These are phyloP conservation scores for Abramis brama DNA, from an alignment of 2,113 vertebrate genomes.

Conservation along the genomic window DNA sequence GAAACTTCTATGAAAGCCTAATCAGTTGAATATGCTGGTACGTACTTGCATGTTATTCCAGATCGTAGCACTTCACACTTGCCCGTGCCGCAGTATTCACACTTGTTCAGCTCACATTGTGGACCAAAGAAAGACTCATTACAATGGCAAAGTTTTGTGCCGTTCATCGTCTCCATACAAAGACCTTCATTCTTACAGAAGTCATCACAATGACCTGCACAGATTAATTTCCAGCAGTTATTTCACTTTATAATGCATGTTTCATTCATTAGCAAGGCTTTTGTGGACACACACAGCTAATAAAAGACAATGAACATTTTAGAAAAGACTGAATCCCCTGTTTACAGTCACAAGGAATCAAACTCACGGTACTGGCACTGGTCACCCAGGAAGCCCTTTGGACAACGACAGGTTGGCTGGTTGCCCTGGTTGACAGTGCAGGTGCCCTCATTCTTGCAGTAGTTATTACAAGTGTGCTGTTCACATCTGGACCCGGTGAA, in stretches of 20 bases:
- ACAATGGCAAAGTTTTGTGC: constrained; percentile 85
- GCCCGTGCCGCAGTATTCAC: constrained; percentile 87
- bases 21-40: not conserved
- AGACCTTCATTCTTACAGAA: constrained; percentile 86
- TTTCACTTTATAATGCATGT: not conserved
- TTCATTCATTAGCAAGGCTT: not conserved
- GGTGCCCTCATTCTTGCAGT: constrained; percentile 88
- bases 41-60: constrained; percentile 86
- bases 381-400: constrained; percentile 82
- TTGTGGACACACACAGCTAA: not conserved
- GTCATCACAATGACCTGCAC: constrained; percentile 83
- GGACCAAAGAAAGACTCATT: constrained; percentile 78
- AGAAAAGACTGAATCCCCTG: not conserved
- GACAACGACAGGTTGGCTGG: constrained; percentile 91
- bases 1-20: not conserved
- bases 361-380: constrained; percentile 95
- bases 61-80: constrained; percentile 76
- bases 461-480: constrained; percentile 83
- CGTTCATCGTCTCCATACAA: constrained; percentile 81
- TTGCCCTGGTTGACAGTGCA: constrained; percentile 92
- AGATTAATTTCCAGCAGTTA: not conserved
- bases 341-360: not conserved
- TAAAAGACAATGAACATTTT: not conserved
- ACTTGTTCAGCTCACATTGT: constrained; percentile 85
- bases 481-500: constrained; percentile 91